Evolutionary conservation across 2,888 invertebrate genomes (phyloP), one percentile per base, ranked within the genome.

Genomic region (Ischnus inquisitorius): DNA sequence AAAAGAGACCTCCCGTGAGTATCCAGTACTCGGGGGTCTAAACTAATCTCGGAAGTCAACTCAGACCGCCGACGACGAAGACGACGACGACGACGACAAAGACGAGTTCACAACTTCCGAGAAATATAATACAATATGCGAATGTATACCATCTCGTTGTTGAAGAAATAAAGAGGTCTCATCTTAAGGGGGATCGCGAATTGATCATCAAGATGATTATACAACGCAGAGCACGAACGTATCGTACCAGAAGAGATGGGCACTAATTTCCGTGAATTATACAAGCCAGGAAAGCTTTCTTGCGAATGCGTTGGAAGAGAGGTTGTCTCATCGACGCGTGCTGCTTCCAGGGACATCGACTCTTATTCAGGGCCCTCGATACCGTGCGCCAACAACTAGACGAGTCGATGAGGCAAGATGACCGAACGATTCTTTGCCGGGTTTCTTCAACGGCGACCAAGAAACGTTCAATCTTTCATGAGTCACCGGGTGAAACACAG

Each of bases 381-480:
- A 54, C 54, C 54, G 54, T 54, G 22, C n/a, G 14, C 46, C 51
- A 74, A 48, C 51, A 39, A 46, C 5, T n/a, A 48, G 25, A 25
- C 16, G 68, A 43, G 46, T 14, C 41, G 68, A 68, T 51, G n/a
- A 48, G 51, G 65, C 46, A 80, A 83, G 71, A 34, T 22, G 68
- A 51, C 8, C 41, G 25, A 41, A 48, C 51, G 51, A 62, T 83
- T 79, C 57, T 79, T 83, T 69, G 25, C 46, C 46, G 16, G 16
- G 46, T 46, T 74, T 74, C 48, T 62, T 74, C 34, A 54, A 51
- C 46, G 51, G 64, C 71, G 51, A 71, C 74, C 79, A 72, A 79
- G 79, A 76, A 79, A 75, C 76, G 79, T 83, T 79, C 72, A 79
- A 83, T 83, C 71, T 83, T 83, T 83, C 83, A 83, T 83, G 83